Evolutionary conservation across 2,113 vertebrate genomes (phyloP), one percentile per base, ranked within the genome.

Genomic region (Eulemur macaco): DNA sequence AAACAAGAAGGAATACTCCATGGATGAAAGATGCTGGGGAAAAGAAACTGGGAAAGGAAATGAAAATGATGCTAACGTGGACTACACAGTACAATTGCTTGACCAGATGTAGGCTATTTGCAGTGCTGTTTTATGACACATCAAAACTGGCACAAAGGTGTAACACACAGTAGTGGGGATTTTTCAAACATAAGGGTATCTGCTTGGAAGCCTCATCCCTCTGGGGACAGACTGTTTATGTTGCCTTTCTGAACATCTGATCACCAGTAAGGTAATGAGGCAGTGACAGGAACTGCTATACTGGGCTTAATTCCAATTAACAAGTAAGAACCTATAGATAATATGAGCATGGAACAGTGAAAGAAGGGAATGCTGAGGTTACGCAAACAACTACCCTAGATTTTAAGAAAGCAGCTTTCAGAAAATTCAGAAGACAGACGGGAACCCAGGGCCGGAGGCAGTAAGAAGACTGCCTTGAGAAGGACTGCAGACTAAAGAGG

Each of bases 41-140:
- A 50, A 25, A 56, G 76, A 66, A 29, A 37, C 17, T 5, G 50
- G 68, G 21, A 77, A 68, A 56, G 73, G 37, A 39, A 37, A 74
- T 0, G 1, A 20, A 64, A 47, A 52, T 0, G 45, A 56, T 39
- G 3, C 20, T 47, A 69, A 6, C 0, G 0, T 2, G 23, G 74
- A n/a, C 54, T 1, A 0, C 11, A 52, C 10, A 37, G 14, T 6
- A 23, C 29, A 39, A 20, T 0, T 29, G 34, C 80, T 54, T 56
- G 31, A 8, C 29, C 14, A 23, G 47, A 50, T 18, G 56, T 1
- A 2, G 63, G 27, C 6, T 82, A 25, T 27, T 39, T 2, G 18
- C 23, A n/a, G 74, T 21, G 27, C 20, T 42, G 39, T 47, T 69
- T 76, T n/a, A 39, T 27, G 68, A 42, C 37, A 45, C 68, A 50